Percentiles rank a stretch among this genome's conserved stretches.
Conservation (phyloP, 2,113 vertebrate genomes). For the Platichthys stellatus region DNA sequence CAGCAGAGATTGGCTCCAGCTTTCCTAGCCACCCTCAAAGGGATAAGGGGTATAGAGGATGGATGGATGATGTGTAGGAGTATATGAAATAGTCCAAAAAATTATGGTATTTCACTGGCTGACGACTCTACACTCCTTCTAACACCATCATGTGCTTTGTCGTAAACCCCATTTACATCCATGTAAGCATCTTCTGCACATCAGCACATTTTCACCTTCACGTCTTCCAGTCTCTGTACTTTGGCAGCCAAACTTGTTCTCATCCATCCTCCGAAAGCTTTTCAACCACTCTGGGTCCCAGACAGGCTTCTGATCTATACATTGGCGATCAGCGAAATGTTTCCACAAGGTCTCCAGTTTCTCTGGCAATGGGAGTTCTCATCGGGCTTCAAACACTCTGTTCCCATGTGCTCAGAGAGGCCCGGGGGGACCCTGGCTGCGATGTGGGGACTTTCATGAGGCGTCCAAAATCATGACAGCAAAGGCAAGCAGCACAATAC, state of each 20-base stretch:
- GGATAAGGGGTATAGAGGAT: too few species aligned
- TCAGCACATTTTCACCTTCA: slow-evolving; percentile 18
- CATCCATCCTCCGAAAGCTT: slow-evolving; percentile 1
- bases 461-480: slow-evolving; percentile 32
- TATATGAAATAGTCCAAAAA: neutral
- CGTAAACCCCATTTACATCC: neutral
- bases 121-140: neutral
- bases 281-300: slow-evolving; percentile 33
- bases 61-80: too few species aligned
- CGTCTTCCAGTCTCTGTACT: slow-evolving; percentile 21
- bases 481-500: neutral
- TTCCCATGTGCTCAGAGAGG: slow-evolving; percentile 61
- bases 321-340: slow-evolving; percentile 35
- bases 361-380: slow-evolving; percentile 30
- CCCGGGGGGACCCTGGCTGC: slow-evolving; percentile 39
- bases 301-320: slow-evolving; percentile 28
- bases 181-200: slow-evolving; percentile 24
- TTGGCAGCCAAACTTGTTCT: slow-evolving; percentile 20
- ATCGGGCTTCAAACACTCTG: slow-evolving; percentile 32
- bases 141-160: slow-evolving; percentile 13
- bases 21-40: too few species aligned
- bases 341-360: slow-evolving; percentile 47
- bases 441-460: slow-evolving; percentile 21
- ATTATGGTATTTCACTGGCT: neutral
- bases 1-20: too few species aligned